phyloP scores from a whole-genome alignment of 2,888 invertebrate genomes.

The Dasypogon diadema region DNA sequence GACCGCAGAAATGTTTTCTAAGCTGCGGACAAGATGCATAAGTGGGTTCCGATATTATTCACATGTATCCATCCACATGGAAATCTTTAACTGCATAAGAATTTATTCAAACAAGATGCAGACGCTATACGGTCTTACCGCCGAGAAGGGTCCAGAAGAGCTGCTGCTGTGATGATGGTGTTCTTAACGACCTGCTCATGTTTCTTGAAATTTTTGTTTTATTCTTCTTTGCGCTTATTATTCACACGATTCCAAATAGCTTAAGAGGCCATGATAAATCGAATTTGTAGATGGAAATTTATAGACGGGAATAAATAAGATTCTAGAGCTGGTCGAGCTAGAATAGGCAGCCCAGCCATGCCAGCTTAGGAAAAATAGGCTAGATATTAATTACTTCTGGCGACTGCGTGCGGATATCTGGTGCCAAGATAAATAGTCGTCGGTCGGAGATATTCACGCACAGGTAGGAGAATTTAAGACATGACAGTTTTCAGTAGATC shows the following conservation, averaged over 20 bases:
- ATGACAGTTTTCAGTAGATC: slow-evolving; percentile 29
- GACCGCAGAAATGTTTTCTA: slow-evolving; percentile 49
- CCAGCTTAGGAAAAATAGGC: slow-evolving; percentile 3
- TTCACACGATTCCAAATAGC: slow-evolving; percentile 52
- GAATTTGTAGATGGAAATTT: slow-evolving; percentile 53
- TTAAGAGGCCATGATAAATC: slow-evolving; percentile 54
- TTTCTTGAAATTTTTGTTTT: slow-evolving; percentile 36
- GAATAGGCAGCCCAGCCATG: not conserved
- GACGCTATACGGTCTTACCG: not conserved
- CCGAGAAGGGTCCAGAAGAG: not conserved
- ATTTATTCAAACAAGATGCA: slow-evolving; percentile 47
- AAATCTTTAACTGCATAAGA: slow-evolving; percentile 42
- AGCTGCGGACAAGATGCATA: slow-evolving; percentile 49
- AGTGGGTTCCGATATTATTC: slow-evolving; percentile 47
- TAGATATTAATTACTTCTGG: slow-evolving; percentile 38
- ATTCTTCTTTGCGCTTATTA: slow-evolving; percentile 33
- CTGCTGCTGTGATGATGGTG: slow-evolving; percentile 41
- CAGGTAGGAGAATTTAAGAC: slow-evolving; percentile 9
- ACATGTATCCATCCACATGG: slow-evolving; percentile 35
- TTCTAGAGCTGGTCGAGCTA: slow-evolving; percentile 15
- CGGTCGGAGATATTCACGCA: not conserved
- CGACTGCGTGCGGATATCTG: slow-evolving; percentile 38
- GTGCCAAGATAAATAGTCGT: slow-evolving; percentile 33
- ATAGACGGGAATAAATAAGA: slow-evolving; percentile 52
- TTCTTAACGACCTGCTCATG: slow-evolving; percentile 50